Evolutionary conservation across 1,140 invertebrate genomes (phyloP).

Genomic region (Anadara kagoshimensis): DNA sequence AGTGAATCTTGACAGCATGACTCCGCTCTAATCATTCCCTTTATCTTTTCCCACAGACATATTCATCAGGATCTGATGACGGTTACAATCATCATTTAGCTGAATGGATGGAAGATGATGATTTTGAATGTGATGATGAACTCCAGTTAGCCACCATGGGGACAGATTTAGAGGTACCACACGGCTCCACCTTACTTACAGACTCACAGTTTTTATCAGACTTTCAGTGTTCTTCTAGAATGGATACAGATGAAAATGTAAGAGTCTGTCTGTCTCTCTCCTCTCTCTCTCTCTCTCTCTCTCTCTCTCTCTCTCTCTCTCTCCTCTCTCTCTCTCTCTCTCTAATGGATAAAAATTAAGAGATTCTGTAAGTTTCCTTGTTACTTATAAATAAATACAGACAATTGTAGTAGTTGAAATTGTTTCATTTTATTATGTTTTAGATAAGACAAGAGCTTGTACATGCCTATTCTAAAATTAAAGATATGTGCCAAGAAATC

Average conservation of each 20-base stretch:
- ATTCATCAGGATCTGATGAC: too few species aligned
- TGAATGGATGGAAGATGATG: slow-evolving; percentile 36
- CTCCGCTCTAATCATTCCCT: too few species aligned
- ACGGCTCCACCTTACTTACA: slow-evolving; percentile 17
- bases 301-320: background rate
- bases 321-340: too few species aligned
- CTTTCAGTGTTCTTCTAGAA: slow-evolving; percentile 15
- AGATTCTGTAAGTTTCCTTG: too few species aligned
- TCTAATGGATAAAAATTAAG: too few species aligned
- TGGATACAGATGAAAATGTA: too few species aligned
- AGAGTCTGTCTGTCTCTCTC: background rate
- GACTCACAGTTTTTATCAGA: slow-evolving; percentile 28
- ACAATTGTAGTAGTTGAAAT: too few species aligned
- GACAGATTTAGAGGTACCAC: slow-evolving; percentile 1
- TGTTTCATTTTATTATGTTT: background rate
- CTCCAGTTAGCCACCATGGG: background rate
- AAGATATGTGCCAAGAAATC: slow-evolving; percentile 28
- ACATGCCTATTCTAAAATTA: slow-evolving; percentile 24
- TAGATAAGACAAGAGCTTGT: slow-evolving; percentile 38
- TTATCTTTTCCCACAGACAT: too few species aligned
- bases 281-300: background rate
- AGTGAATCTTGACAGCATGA: too few species aligned
- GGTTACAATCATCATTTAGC: too few species aligned
- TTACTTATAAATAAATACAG: too few species aligned
- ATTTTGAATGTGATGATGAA: slow-evolving; percentile 36